Conservation (phyloP, 2,113 vertebrate species). For the Syngnathus scovelli region DNA sequence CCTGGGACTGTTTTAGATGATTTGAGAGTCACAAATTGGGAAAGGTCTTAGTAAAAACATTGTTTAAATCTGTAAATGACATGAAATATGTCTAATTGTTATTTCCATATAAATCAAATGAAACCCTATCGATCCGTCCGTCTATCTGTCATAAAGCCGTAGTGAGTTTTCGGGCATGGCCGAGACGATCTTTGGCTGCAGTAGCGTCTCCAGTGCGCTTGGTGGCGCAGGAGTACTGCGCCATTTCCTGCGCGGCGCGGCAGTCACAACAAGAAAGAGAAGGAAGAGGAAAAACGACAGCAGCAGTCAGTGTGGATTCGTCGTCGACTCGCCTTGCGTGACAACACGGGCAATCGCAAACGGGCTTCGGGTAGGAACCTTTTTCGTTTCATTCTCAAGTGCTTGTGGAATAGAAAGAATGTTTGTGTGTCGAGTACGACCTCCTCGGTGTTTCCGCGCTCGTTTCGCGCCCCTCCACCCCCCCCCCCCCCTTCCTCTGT, state of each 20-base stretch:
- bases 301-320: conserved; percentile 46
- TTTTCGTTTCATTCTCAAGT: conserved; percentile 21
- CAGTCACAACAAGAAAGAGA: conserved; percentile 67
- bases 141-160: no score
- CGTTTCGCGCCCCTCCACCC: not conserved
- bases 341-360: conserved; percentile 63
- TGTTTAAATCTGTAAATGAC: no score
- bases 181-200: not conserved
- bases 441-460: conserved; percentile 10
- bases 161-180: no score
- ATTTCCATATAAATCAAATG: no score
- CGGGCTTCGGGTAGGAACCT: conserved; percentile 56
- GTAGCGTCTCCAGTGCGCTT: conserved; percentile 45
- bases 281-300: conserved; percentile 71
- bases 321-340: conserved; percentile 69
- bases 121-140: no score
- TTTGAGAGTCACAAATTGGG: no score
- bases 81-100: no score
- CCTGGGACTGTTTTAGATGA: no score
- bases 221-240: conserved; percentile 47
- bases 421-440: not conserved
- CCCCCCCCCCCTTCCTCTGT: not conserved
- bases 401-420: not conserved
- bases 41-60: no score
- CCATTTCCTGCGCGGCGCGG: conserved; percentile 45